Evolutionary conservation across 2,888 invertebrate species (phyloP).

Genomic region (Galerucella calmariensis): DNA sequence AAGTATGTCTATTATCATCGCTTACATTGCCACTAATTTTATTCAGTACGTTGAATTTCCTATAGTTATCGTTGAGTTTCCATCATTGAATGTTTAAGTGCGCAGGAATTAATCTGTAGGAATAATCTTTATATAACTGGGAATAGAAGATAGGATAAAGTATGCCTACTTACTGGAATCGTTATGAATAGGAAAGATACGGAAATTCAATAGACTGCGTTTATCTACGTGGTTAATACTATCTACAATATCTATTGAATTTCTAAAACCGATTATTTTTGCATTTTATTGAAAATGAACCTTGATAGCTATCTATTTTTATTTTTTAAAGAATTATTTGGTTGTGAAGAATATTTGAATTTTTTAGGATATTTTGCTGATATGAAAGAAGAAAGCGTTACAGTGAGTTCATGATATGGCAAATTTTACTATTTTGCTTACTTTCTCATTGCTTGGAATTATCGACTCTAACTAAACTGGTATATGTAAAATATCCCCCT

Average conservation of each 20-base stretch:
- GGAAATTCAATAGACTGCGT: conserved; percentile 1
- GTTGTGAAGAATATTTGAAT: no score
- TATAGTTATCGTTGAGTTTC: background rate
- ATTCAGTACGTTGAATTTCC: background rate
- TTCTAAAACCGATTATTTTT: conserved; percentile 63
- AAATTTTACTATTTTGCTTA: no score
- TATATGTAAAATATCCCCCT: no score
- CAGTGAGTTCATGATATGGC: no score
- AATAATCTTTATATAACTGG: conserved; percentile 4
- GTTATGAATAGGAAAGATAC: background rate
- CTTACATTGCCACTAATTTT: background rate
- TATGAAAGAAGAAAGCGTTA: no score
- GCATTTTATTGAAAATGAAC: conserved; percentile 60
- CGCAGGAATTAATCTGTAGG: background rate
- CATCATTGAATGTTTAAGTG: background rate
- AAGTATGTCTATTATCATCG: background rate
- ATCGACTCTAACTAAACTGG: no score
- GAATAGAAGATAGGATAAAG: conserved; percentile 8
- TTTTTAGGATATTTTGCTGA: no score
- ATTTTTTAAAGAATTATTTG: background rate
- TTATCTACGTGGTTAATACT: conserved; percentile 11
- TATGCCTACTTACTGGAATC: background rate
- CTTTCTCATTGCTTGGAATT: no score
- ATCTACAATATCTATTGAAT: conserved; percentile 50
- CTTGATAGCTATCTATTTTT: conserved; percentile 50